A percentile compares a stretch with the other conserved stretches of the same genome.
These are phyloP conservation scores for Caenorhabditis sp. DNA, from an alignment of 2,888 invertebrate species.

Conservation along the genomic window DNA sequence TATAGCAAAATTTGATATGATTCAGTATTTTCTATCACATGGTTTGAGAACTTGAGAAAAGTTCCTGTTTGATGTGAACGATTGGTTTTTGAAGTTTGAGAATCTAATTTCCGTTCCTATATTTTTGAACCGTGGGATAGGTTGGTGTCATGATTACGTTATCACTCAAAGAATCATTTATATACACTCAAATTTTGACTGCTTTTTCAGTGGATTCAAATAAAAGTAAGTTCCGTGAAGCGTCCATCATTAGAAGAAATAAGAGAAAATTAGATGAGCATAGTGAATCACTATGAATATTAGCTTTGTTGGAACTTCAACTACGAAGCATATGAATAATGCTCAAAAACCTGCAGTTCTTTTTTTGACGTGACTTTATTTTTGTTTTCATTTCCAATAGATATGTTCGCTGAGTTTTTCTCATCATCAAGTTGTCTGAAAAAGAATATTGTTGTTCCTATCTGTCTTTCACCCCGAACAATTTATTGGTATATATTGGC, in stretches of 20 bases:
- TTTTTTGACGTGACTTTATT: constrained; percentile 29
- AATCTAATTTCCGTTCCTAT: too few species aligned
- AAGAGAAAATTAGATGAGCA: constrained; percentile 20
- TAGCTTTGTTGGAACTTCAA: constrained; percentile 47
- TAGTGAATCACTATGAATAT: constrained; percentile 37
- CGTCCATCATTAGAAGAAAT: constrained; percentile 5
- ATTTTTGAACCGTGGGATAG: too few species aligned
- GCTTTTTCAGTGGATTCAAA: background rate
- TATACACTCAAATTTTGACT: too few species aligned
- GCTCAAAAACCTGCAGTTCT: constrained; percentile 37
- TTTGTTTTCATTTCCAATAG: background rate
- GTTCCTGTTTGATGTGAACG: background rate
- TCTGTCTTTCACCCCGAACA: background rate
- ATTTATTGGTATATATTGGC: constrained; percentile 4
- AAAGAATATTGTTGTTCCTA: too few species aligned
- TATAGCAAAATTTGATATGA: background rate
- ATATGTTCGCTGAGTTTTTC: background rate
- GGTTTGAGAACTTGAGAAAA: too few species aligned
- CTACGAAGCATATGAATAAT: constrained; percentile 28
- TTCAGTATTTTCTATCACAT: background rate
- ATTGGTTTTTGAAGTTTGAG: background rate
- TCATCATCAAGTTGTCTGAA: too few species aligned
- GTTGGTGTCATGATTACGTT: too few species aligned
- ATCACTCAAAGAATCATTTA: too few species aligned
- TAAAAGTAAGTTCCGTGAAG: background rate